phyloP scores from a whole-genome alignment of 92 coral and sea anemone species.

The Anthopleura xanthogrammica region DNA sequence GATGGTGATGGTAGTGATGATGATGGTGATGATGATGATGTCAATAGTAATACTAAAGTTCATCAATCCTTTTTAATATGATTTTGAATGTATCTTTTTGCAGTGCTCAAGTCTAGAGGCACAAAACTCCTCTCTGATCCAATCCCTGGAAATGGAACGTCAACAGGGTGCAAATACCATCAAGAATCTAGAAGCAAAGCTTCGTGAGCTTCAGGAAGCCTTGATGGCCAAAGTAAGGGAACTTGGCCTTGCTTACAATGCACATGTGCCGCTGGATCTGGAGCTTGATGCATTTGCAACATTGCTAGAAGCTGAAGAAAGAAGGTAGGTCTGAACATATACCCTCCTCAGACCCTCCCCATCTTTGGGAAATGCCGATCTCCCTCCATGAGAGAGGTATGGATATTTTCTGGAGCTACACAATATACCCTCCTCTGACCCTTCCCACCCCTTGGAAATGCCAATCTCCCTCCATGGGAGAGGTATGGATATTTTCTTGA shows the following conservation, averaged over 20 bases:
- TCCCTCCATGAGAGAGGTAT: too few species aligned
- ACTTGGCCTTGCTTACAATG: slow-evolving; percentile 93
- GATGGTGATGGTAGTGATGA: too few species aligned
- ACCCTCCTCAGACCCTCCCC: too few species aligned
- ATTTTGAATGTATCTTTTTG: not conserved
- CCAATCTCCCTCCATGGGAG: too few species aligned
- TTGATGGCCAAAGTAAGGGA: slow-evolving; percentile 94
- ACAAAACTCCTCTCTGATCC: slow-evolving; percentile 88
- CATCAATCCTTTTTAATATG: not conserved
- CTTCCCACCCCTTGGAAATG: too few species aligned
- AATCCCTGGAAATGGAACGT: slow-evolving; percentile 89
- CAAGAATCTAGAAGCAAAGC: slow-evolving; percentile 89
- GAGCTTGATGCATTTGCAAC: slow-evolving; percentile 93
- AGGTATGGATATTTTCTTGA: too few species aligned
- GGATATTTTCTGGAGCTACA: too few species aligned
- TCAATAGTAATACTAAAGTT: too few species aligned
- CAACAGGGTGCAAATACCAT: slow-evolving; percentile 86
- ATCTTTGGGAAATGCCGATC: too few species aligned
- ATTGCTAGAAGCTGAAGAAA: slow-evolving; percentile 86
- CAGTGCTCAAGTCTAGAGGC: slow-evolving; percentile 89
- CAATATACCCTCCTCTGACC: too few species aligned
- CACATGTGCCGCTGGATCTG: slow-evolving; percentile 85
- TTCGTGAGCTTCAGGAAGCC: slow-evolving; percentile 90
- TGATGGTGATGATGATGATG: too few species aligned
- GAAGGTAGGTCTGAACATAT: slow-evolving; percentile 48